phyloP scores from a whole-genome alignment of 2,888 invertebrate species.

The Ochlodes sylvanus region DNA sequence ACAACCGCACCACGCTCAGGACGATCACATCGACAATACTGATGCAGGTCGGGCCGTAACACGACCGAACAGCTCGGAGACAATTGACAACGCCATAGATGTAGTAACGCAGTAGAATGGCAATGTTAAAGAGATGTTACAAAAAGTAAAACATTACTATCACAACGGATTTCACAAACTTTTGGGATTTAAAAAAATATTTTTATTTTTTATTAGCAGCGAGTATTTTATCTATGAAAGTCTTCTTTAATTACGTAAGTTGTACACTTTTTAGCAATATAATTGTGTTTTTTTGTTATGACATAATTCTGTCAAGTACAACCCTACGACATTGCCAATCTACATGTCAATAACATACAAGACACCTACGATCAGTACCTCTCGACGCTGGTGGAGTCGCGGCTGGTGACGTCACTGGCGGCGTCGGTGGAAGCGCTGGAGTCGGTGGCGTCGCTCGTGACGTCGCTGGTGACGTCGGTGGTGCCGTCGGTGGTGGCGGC shows the following conservation, averaged over 20 bases:
- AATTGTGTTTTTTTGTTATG: too few species aligned
- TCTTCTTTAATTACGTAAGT: too few species aligned
- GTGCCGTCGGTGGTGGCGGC: slow-evolving; percentile 51
- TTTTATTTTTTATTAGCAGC: too few species aligned
- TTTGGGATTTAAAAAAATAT: too few species aligned
- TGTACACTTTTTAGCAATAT: too few species aligned
- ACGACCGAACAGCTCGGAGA: slow-evolving; percentile 52
- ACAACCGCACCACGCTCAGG: slow-evolving; percentile 4
- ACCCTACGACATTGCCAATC: background rate
- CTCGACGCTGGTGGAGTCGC: slow-evolving; percentile 74
- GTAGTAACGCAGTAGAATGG: background rate
- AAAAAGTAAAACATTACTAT: too few species aligned
- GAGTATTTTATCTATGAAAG: too few species aligned
- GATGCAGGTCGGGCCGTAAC: slow-evolving; percentile 6
- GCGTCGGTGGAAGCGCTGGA: slow-evolving; percentile 70
- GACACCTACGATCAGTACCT: slow-evolving; percentile 62
- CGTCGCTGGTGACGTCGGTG: slow-evolving; percentile 52
- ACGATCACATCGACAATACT: slow-evolving; percentile 24
- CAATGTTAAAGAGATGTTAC: slow-evolving; percentile 11
- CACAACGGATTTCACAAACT: too few species aligned
- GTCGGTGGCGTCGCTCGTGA: slow-evolving; percentile 51
- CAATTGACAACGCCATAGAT: slow-evolving; percentile 40
- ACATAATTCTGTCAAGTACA: too few species aligned
- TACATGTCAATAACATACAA: background rate
- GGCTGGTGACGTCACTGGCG: slow-evolving; percentile 79